These are phyloP conservation scores for Lichenostomus cassidix DNA, from an alignment of 2,113 vertebrate genomes.

Conservation along the genomic window DNA sequence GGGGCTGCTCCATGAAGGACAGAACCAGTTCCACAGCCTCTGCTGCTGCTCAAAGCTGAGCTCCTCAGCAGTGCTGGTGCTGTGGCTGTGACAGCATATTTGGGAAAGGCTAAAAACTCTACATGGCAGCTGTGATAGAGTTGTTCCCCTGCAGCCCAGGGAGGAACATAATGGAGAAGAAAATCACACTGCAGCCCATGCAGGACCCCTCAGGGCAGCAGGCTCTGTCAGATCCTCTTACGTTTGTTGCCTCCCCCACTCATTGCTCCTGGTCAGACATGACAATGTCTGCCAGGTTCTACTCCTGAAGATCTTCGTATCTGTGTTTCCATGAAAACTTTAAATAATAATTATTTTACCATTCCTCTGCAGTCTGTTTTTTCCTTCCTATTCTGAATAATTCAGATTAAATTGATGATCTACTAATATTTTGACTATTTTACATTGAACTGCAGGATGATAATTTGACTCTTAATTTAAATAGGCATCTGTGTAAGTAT, in stretches of 20 bases:
- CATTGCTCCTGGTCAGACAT: background rate
- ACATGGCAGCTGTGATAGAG: background rate
- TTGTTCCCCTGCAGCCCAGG: background rate
- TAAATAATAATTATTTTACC: background rate
- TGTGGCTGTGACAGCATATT: background rate
- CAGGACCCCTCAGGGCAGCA: accelerated
- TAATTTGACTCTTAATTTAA: constrained; percentile 48
- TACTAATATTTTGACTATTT: constrained; percentile 27
- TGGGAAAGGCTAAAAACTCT: background rate
- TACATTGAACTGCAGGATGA: background rate
- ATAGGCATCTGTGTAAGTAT: background rate
- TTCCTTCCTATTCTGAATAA: background rate
- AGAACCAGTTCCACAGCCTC: background rate
- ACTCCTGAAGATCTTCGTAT: accelerated
- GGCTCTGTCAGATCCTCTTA: background rate
- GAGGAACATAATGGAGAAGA: background rate
- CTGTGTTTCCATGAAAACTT: background rate
- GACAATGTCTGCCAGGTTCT: background rate
- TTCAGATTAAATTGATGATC: background rate
- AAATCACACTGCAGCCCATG: background rate
- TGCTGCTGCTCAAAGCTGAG: background rate
- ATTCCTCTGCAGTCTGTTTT: background rate
- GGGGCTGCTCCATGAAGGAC: accelerated
- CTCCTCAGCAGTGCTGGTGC: background rate
- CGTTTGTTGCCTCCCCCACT: background rate